Base-by-base conservation (phyloP, 2,888 invertebrate species). In the Lordiphosa fenestrarum region DNA sequence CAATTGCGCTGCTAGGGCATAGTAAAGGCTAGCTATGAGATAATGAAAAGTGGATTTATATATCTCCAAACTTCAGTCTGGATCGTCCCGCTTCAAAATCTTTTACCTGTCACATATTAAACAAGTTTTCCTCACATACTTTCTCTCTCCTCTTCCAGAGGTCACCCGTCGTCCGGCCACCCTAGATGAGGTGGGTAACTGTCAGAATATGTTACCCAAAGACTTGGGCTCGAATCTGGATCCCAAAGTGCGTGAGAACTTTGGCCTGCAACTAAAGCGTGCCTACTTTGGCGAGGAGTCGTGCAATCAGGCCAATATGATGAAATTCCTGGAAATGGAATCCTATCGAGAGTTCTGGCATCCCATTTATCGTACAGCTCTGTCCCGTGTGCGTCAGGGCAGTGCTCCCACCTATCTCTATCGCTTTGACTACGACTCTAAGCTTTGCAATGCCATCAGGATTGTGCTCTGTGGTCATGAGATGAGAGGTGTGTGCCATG, bases 371-470 rank as follows among this genome's bases (percentile, higher is more conserved):
- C 87, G 89, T 10, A 76, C 86, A 2, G 65, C 82, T 0, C 46
- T 83, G 4, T 30, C 73, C 0, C 84, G 90, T 3, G 41, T 84
- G n/a, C 81, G 83, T 1, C 69, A 82, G 25, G 68, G 72, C 2
- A 68, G 61, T 2, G 87, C 86, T 2, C 85, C 88, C 15, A 90
- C 89, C 2, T 90, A 85, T 53, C 55, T 90, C 1, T 89, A 89
- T 39, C 86, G 89, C 25, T 90, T 90, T 63, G 88, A 88, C 15
- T 86, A 85, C 53, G 89, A 90, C 48, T 89, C 89, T 2, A 73
- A 78, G 30, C 68, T 80, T 2, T 78, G 81, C 48, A 87, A 87
- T 53, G 73, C 84, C 36, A 85, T 87, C 37, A 75, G 86, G n/a
- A 78, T 86, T 25, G 53, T 88, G 10, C 69, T 88, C 6, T 88